Evolutionary conservation across 1,140 invertebrate species (phyloP).

Genomic region (Drosophila seguyi): DNA sequence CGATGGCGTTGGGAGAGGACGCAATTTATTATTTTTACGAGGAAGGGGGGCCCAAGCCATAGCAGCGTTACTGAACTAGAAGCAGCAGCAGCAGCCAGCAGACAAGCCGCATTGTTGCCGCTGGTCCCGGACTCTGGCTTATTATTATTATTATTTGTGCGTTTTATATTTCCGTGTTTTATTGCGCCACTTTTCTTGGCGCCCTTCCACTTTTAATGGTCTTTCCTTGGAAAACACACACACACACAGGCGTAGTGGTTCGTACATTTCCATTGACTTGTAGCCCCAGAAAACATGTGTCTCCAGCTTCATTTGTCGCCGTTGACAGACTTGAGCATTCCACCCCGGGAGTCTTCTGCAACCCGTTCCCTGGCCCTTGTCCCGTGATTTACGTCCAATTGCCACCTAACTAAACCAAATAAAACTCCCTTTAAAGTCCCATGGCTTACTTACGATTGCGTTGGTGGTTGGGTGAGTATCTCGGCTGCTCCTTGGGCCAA

Average conservation of each 20-base stretch:
- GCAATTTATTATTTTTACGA: slow-evolving; percentile 83
- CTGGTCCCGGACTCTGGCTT: slow-evolving; percentile 57
- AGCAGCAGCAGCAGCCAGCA: slow-evolving; percentile 9
- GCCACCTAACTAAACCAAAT: slow-evolving; percentile 13
- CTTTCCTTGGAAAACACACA: slow-evolving; percentile 10
- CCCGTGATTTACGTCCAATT: slow-evolving; percentile 65
- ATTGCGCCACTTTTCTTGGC: slow-evolving; percentile 74
- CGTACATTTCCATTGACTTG: slow-evolving; percentile 65
- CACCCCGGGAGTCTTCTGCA: neutral
- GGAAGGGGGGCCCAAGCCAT: slow-evolving; percentile 39
- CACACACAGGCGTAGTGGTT: slow-evolving; percentile 1
- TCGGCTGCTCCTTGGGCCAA: slow-evolving; percentile 23
- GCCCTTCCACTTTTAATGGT: slow-evolving; percentile 22
- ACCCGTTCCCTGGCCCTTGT: slow-evolving; percentile 21
- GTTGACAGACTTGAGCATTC: slow-evolving; percentile 55
- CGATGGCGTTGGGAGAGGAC: slow-evolving; percentile 38
- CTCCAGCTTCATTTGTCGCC: slow-evolving; percentile 73
- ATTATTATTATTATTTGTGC: slow-evolving; percentile 80
- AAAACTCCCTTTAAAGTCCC: slow-evolving; percentile 57
- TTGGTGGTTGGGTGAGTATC: slow-evolving; percentile 54
- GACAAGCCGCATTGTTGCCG: slow-evolving; percentile 54
- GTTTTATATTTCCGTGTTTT: slow-evolving; percentile 84
- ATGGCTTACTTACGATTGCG: slow-evolving; percentile 41
- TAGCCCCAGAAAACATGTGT: slow-evolving; percentile 51
- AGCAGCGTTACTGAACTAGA: slow-evolving; percentile 25